Evolutionary conservation across 2,888 invertebrate species (phyloP), one percentile per base, ranked within the genome.

Genomic region (Cantharis lateralis): DNA sequence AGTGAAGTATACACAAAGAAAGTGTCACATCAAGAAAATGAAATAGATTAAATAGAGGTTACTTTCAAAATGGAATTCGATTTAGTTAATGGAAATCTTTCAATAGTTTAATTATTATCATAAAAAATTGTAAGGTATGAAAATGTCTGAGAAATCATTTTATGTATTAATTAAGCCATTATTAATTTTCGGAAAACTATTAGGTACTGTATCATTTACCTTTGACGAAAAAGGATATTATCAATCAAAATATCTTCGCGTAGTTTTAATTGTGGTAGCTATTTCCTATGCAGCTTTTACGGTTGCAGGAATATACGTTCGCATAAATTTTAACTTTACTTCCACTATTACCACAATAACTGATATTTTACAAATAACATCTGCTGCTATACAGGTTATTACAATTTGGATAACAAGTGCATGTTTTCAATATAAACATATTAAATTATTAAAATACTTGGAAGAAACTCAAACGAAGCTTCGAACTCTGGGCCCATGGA

Each of bases 391-490:
- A 20, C 48, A 71, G 68, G 18, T 70, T 10, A 68, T 77, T 24
- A 48, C 32, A 15, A 62, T 74, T 15, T 77, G 77, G 77, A 68
- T 71, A 20, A 68, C 74, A 9, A 64, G 71, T 32, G 15, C 61
- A 9, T 48, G 15, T 26, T 74, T 69, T 69, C 70, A 71, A 63
- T 10, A n/a, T 20, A 10, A 32, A 20, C 77, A 77, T 20, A 69
- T 77, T 16, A 71, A 72, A 64, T n/a, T 77, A n/a, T 18, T 76
- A 71, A 71, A 74, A 7, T 20, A 73, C 15, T 71, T 76, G 13
- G 79, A 79, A 18, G 79, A 82, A 66, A 76, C 83, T 16, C 81
- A 82, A 15, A 77, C 80, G 18, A 78, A 74, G 32, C 81, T 84
- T 64, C 75, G 78, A 9, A 77, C 77, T 68, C 73, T 84, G 18